Percentiles rank a stretch among this genome's conserved stretches.
phyloP scores from a whole-genome alignment of 2,888 invertebrate genomes.

The Cheilosia vernalis region DNA sequence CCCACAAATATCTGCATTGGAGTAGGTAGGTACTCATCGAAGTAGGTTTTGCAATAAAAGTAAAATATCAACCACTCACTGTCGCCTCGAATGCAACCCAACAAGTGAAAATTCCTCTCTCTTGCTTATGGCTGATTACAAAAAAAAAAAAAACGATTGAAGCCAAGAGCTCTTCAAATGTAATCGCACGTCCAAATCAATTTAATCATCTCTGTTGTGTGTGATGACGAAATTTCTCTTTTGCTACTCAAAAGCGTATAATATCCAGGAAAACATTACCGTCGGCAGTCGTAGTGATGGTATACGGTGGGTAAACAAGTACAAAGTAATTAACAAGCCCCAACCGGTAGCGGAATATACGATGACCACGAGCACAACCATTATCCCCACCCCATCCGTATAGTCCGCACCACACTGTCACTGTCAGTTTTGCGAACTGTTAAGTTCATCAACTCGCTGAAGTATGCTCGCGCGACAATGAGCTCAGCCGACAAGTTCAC shows the following conservation, averaged over 20 bases:
- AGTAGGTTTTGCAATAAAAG: background rate
- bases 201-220: constrained; percentile 42
- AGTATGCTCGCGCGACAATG: constrained; percentile 43
- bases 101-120: constrained; percentile 38
- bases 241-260: constrained; percentile 30
- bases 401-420: background rate
- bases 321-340: constrained; percentile 60
- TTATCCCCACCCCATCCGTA: background rate
- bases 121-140: background rate
- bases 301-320: constrained; percentile 30
- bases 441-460: constrained; percentile 54
- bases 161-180: constrained; percentile 35
- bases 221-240: constrained; percentile 60
- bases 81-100: background rate
- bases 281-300: background rate
- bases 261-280: constrained; percentile 30
- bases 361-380: constrained; percentile 25
- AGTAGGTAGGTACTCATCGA: too few relatives aligned
- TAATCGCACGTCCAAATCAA: constrained; percentile 47
- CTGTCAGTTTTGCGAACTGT: constrained; percentile 26
- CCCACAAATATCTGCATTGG: too few relatives aligned
- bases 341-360: constrained; percentile 40
- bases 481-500: constrained; percentile 64
- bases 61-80: background rate
- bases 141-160: constrained; percentile 5